Percentiles rank a stretch among this genome's conserved stretches.
Conservation (phyloP, 2,888 invertebrate genomes). For the Hydroisotoma schaefferi region DNA sequence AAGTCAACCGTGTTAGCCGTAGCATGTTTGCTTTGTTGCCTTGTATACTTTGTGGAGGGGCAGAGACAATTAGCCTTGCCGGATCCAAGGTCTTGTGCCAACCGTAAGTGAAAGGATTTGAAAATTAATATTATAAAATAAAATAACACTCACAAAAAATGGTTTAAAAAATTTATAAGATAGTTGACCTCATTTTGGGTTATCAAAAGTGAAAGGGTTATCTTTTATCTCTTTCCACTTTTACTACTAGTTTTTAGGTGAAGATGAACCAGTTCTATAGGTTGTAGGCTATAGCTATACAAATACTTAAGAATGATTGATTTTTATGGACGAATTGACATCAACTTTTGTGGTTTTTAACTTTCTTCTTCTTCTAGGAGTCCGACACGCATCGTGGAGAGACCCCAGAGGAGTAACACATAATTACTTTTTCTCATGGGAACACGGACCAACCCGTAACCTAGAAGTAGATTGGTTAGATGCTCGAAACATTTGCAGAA, state of each 20-base stretch:
- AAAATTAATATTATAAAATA: conserved; percentile 4
- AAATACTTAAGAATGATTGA: too few species aligned
- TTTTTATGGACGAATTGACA: too few species aligned
- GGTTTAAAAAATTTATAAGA: neutral
- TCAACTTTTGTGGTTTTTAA: too few species aligned
- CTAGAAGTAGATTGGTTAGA: conserved; percentile 86
- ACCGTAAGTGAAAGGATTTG: conserved; percentile 64
- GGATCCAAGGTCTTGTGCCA: conserved; percentile 83
- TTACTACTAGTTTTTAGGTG: too few species aligned
- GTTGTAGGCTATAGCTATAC: too few species aligned
- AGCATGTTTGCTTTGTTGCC: neutral
- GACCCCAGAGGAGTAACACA: conserved; percentile 86
- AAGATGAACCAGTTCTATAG: too few species aligned
- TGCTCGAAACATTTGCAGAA: conserved; percentile 83
- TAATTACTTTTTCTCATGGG: conserved; percentile 85
- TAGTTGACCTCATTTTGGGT: too few species aligned
- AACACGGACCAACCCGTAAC: conserved; percentile 74
- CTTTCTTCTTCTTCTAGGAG: conserved; percentile 66
- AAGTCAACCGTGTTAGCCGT: neutral
- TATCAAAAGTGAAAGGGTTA: too few species aligned
- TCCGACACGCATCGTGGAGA: conserved; percentile 80
- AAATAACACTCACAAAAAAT: conserved; percentile 3
- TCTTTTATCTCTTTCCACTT: too few species aligned
- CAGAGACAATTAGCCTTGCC: conserved; percentile 82
- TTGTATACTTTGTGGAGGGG: conserved; percentile 53